Evolutionary conservation across 1,140 invertebrate genomes (phyloP).

Genomic region (Olivierus martensii): DNA sequence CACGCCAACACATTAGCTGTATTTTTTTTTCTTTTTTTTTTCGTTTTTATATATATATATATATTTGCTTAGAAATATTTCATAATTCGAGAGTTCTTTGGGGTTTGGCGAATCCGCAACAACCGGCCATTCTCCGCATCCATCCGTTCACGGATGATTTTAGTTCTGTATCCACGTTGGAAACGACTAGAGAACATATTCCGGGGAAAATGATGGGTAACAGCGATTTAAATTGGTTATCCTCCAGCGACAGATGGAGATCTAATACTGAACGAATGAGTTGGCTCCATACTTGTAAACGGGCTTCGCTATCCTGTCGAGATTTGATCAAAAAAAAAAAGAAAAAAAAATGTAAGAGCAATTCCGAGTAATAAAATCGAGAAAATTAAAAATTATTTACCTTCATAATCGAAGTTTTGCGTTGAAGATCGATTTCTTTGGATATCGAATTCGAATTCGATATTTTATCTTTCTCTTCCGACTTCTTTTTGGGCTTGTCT

Average conservation of each 20-base stretch:
- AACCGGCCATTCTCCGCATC: constrained; percentile 39
- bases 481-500: constrained; percentile 23
- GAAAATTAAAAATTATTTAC: constrained; percentile 31
- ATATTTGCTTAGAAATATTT: no score
- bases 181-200: constrained; percentile 43
- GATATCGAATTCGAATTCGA: constrained; percentile 19
- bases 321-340: background rate
- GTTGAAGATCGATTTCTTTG: constrained; percentile 37
- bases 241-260: constrained; percentile 39
- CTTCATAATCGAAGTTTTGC: constrained; percentile 59
- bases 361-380: no score
- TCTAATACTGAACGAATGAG: constrained; percentile 44
- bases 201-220: constrained; percentile 47
- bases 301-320: constrained; percentile 46
- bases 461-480: constrained; percentile 19
- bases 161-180: constrained; percentile 42
- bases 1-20: no score
- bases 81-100: no score
- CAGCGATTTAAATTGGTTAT: constrained; percentile 40
- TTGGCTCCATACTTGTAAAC: constrained; percentile 47
- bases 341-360: no score
- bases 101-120: background rate
- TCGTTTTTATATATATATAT: no score
- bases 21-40: no score
- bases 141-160: constrained; percentile 44